phyloP scores from a whole-genome alignment of 2,888 invertebrate genomes.

The Tipula unca region DNA sequence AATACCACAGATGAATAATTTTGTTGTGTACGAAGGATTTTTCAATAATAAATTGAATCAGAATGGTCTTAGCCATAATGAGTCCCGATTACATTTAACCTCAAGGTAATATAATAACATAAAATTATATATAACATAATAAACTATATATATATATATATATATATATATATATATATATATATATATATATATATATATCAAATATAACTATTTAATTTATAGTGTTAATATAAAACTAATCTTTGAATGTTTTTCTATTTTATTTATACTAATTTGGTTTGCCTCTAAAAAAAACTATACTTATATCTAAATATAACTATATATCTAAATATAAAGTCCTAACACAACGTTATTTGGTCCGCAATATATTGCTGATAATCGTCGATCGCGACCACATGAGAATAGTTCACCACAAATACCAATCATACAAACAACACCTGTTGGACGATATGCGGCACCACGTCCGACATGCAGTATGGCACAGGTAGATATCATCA shows the following conservation, averaged over 20 bases:
- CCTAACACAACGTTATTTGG: constrained; percentile 43
- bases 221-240: constrained; percentile 14
- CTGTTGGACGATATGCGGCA: constrained; percentile 54
- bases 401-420: constrained; percentile 32
- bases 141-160: background rate
- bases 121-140: no score
- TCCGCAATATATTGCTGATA: constrained; percentile 34
- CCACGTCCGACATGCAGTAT: constrained; percentile 56
- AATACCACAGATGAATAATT: constrained; percentile 79
- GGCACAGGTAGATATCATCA: constrained; percentile 47
- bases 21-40: constrained; percentile 76
- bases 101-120: constrained; percentile 36
- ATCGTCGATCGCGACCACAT: constrained; percentile 29
- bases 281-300: background rate
- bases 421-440: constrained; percentile 38
- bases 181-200: background rate
- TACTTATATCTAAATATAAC: background rate
- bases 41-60: constrained; percentile 43
- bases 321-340: constrained; percentile 28
- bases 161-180: background rate
- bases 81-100: constrained; percentile 32
- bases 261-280: constrained; percentile 14
- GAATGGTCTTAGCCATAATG: constrained; percentile 27
- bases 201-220: background rate
- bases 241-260: constrained; percentile 9